A percentile compares a stretch with the other conserved stretches of the same genome.
Conservation (phyloP, 2,797 vertebrate species). For the Mycteria americana region DNA sequence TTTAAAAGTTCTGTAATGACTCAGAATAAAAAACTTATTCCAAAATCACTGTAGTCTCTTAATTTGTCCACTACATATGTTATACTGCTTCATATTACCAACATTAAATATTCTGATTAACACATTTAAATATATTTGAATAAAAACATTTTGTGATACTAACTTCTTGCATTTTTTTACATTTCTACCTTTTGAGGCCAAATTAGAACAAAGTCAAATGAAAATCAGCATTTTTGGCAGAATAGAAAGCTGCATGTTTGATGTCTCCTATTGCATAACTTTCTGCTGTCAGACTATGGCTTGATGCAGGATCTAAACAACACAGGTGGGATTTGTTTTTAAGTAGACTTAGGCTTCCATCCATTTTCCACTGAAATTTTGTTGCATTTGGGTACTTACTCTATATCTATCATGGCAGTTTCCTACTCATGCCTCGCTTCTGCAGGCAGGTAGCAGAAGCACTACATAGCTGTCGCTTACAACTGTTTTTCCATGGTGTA, state of each 20-base stretch:
- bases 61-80: not conserved
- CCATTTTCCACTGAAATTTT: not conserved
- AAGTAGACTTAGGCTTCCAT: not conserved
- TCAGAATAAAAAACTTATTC: not conserved
- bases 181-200: not conserved
- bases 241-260: not conserved
- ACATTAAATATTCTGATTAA: not conserved
- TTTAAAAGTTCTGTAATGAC: not conserved
- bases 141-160: not conserved
- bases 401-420: not conserved
- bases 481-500: not conserved
- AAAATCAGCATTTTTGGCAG: not conserved
- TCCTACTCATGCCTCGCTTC: not conserved
- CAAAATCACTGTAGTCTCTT: not conserved
- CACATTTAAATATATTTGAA: not conserved
- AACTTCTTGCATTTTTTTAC: not conserved
- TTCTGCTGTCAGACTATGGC: not conserved
- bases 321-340: not conserved
- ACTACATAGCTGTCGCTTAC: not conserved
- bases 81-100: not conserved
- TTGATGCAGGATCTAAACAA: not conserved
- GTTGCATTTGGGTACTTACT: not conserved
- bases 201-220: not conserved
- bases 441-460: not conserved
- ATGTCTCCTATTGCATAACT: not conserved